Percentiles rank a stretch among this genome's conserved stretches.
phyloP scores from a whole-genome alignment of 2,797 vertebrate genomes.

The Acanthis flammea region DNA sequence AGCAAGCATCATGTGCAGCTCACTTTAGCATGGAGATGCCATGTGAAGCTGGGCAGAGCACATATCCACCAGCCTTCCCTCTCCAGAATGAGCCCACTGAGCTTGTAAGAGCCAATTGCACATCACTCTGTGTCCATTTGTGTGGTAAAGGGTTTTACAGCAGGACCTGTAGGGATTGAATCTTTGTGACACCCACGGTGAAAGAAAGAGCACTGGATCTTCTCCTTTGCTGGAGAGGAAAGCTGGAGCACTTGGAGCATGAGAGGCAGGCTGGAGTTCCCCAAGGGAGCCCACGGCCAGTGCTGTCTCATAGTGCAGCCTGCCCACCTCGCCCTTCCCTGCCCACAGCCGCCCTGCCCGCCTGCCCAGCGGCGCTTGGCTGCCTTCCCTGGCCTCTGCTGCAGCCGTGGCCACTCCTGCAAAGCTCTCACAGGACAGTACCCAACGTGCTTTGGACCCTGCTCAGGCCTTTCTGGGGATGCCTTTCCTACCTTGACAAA shows the following conservation, averaged over 20 bases:
- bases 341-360: not conserved
- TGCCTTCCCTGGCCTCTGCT: not conserved
- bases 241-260: fast-evolving
- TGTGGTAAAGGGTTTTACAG: not conserved
- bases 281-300: fast-evolving
- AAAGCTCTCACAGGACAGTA: not conserved
- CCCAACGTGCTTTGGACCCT: not conserved
- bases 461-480: not conserved
- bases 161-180: fast-evolving
- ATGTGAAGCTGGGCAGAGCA: not conserved
- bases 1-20: not conserved
- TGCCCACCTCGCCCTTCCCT: not conserved
- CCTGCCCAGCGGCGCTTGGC: slow-evolving; percentile 3
- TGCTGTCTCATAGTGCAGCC: not conserved
- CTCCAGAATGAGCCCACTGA: not conserved
- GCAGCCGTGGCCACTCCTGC: not conserved
- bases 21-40: not conserved
- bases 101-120: not conserved
- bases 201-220: not conserved
- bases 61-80: not conserved
- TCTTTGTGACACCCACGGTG: fast-evolving
- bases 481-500: not conserved
- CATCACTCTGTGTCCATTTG: not conserved
- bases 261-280: not conserved
- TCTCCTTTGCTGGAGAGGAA: not conserved